Evolutionary conservation across 2,888 invertebrate genomes (phyloP), one percentile per base, ranked within the genome.

Genomic region (Nudaria mundana): DNA sequence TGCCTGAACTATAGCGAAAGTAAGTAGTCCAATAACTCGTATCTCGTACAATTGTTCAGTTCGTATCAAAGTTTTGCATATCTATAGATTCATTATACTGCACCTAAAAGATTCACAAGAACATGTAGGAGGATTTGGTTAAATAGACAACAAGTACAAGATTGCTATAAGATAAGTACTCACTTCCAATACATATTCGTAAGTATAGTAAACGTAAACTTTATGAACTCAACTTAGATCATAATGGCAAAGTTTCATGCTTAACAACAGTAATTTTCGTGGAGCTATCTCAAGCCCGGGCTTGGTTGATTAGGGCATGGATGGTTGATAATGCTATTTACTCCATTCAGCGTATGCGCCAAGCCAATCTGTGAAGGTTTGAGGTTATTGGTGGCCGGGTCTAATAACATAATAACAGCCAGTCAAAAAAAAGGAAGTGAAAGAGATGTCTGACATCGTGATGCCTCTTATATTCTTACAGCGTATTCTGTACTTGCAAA

Each of bases 201-300:
- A 29, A 20, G 15, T 10, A 16, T 22, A 14, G 12, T 33, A 20
- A 33, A 18, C 20, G 14, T 33, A 30, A 40, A 22, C 31, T 44
- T 29, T 46, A 26, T 37, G 29, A 30, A 28, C 34, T 36, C 36
- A 49, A 38, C 59, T 54, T 26, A 43, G 20, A 20, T 20, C 36
- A 41, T 61, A 56, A 60, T 60, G 40, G 44, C 31, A 28, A 49
- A 30, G 36, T 33, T 25, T 33, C 44, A 30, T 22, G 52, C 40
- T 52, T 59, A 67, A 72, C 58, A 65, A 71, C 66, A 60, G 77
- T 68, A 76, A 77, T 77, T 77, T 76, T 64, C 45, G 55, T 44
- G 43, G 44, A 52, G 64, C 59, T 63, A 63, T 65, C 61, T 59
- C 52, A 55, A 56, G 53, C 52, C 53, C 41, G 58, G 52, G 44